Percentiles rank a stretch among this genome's conserved stretches.
phyloP scores from a whole-genome alignment of 2,113 vertebrate genomes.

The Accipiter cooperii region DNA sequence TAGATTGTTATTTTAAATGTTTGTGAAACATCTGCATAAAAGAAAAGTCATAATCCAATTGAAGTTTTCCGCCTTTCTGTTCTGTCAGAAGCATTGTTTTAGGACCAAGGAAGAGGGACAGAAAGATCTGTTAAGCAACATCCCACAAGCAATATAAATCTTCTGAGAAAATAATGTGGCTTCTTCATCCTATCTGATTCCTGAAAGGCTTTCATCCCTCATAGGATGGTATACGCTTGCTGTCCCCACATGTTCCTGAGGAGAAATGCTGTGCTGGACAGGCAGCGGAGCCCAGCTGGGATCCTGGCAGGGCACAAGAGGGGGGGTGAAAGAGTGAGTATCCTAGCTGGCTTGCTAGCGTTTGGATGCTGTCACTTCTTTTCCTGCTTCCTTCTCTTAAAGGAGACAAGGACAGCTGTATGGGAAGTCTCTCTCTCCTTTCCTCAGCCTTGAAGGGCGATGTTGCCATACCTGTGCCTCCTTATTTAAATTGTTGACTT shows the following conservation, averaged over 20 bases:
- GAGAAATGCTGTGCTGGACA: neutral
- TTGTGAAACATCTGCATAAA: constrained; percentile 34
- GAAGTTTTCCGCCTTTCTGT: constrained; percentile 7
- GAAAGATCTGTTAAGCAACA: constrained; percentile 36
- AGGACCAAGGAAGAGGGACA: neutral
- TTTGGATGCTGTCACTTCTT: neutral
- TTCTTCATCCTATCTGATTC: constrained; percentile 13
- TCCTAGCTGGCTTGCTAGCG: neutral
- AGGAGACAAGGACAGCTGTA: neutral
- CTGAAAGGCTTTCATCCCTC: neutral
- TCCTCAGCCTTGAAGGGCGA: neutral
- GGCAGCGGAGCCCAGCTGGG: neutral
- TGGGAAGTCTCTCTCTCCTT: neutral
- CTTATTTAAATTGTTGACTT: neutral
- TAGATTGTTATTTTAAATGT: neutral
- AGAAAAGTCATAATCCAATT: constrained; percentile 7
- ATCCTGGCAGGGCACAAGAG: neutral
- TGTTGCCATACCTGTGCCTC: neutral
- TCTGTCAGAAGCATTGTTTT: constrained; percentile 42
- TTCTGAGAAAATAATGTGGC: constrained; percentile 31
- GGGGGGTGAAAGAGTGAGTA: neutral
- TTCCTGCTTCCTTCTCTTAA: neutral
- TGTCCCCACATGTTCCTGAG: neutral
- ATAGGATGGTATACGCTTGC: neutral
- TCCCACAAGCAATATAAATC: constrained; percentile 37